phyloP scores from a whole-genome alignment of 2,113 vertebrate genomes.

The Callopanchax toddi region DNA sequence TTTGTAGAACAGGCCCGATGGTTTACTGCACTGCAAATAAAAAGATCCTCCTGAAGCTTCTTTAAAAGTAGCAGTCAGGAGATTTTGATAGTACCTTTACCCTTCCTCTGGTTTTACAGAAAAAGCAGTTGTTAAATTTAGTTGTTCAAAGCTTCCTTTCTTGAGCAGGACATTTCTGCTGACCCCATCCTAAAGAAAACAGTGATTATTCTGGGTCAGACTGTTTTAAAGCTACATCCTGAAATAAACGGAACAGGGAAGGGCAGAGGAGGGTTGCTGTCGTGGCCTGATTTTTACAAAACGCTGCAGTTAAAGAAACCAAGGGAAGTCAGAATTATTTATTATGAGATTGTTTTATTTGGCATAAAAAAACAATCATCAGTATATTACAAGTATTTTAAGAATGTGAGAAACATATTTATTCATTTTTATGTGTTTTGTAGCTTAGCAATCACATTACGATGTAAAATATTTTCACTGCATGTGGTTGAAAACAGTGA shows the following conservation, averaged over 20 bases:
- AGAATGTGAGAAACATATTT: too few relatives aligned
- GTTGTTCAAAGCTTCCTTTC: slow-evolving; percentile 33
- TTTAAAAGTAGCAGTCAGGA: background rate
- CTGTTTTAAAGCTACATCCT: slow-evolving; percentile 67
- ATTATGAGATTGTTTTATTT: background rate
- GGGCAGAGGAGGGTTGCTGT: slow-evolving; percentile 48
- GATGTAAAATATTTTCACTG: background rate
- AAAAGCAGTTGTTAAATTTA: slow-evolving; percentile 16
- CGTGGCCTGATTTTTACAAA: slow-evolving; percentile 49
- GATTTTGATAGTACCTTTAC: background rate
- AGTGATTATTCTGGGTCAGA: slow-evolving; percentile 72
- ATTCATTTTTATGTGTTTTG: too few relatives aligned
- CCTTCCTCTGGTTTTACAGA: slow-evolving; percentile 9
- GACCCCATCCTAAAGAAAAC: slow-evolving; percentile 59
- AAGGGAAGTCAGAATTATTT: slow-evolving; percentile 36
- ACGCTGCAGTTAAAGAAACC: too few relatives aligned
- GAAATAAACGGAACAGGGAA: slow-evolving; percentile 61
- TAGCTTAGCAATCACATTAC: slow-evolving; percentile 12
- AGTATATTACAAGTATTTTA: too few relatives aligned
- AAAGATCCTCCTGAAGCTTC: too few relatives aligned
- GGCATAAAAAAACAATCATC: too few relatives aligned
- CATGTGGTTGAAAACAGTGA: background rate
- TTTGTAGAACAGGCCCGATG: too few relatives aligned
- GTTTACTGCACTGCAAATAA: too few relatives aligned
- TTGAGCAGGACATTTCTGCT: slow-evolving; percentile 51